phyloP scores from a whole-genome alignment of 2,888 invertebrate genomes.

The Volucella zonaria region DNA sequence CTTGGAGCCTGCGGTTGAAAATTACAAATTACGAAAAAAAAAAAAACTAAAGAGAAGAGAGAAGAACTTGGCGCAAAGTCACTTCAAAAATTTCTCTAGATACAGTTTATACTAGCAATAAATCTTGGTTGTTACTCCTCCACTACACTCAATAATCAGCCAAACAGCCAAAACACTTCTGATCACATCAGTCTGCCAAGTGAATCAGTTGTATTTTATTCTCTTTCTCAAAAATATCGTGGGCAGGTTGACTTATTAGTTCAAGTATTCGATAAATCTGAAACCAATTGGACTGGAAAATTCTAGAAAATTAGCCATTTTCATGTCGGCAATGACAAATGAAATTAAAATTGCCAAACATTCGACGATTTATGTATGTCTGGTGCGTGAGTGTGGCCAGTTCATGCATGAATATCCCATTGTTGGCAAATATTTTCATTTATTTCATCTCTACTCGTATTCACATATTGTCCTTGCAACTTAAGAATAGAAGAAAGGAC shows the following conservation, averaged over 20 bases:
- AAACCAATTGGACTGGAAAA: conserved; percentile 50
- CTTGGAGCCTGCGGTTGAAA: no score
- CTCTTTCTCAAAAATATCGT: neutral
- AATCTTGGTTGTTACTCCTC: no score
- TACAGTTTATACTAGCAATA: no score
- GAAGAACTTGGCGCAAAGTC: no score
- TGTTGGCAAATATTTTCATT: conserved; percentile 38
- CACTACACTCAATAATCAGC: no score
- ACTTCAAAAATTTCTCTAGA: no score
- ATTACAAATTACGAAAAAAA: no score
- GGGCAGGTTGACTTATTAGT: conserved; percentile 16
- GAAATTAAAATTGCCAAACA: conserved; percentile 47
- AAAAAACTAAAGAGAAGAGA: no score
- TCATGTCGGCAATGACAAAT: conserved; percentile 40
- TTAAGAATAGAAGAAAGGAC: no score
- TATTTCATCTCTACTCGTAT: neutral
- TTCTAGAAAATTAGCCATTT: conserved; percentile 25
- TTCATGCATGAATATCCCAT: conserved; percentile 22
- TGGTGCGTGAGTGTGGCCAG: conserved; percentile 41
- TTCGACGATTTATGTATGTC: neutral
- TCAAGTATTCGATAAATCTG: conserved; percentile 44
- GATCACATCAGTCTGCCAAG: neutral
- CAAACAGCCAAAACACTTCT: no score
- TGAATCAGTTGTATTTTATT: neutral
- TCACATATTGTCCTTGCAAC: no score